Evolutionary conservation across 2,888 invertebrate genomes (phyloP), one percentile per base, ranked within the genome.

Genomic region (Abrostola tripartita): DNA sequence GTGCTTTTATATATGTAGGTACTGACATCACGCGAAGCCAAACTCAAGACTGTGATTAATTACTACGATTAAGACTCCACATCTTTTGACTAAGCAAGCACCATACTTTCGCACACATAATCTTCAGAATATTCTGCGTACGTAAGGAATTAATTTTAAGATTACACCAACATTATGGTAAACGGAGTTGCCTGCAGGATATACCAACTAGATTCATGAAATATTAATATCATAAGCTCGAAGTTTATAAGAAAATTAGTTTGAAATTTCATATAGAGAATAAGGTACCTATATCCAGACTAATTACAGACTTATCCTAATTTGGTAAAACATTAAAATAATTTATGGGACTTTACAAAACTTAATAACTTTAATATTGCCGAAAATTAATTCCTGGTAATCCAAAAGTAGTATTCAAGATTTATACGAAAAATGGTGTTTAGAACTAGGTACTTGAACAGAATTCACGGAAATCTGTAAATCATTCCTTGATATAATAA

Each of bases 161-260:
- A 73, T 62, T 77, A 62, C 50, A 6, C 8, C 37, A 51, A 58
- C 57, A 6, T 52, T 47, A 67, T 63, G 61, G 70, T 41, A 58
- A 65, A 36, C 52, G 24, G 12, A 56, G n/a, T 42, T 53, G 44
- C 52, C 44, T 52, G 49, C 44, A 52, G 35, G 52, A 68, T 64
- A 47, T 62, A 50, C 24, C 24, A 2, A 24, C 54, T 47, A 61
- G 52, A 57, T 76, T 76, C 65, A 76, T 79, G 62, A 71, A 76
- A 76, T 76, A 68, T 76, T 71, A 66, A 79, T 76, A 60, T 35
- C 40, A 47, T 71, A 55, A 47, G 57, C 58, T 54, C 55, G 11
- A 52, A 72, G 76, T 67, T 75, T 52, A 44, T 60, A 64, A 72
- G 65, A 72, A 67, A 76, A 69, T 72, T 63, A 64, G 69, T 72